A percentile compares a stretch with the other conserved stretches of the same genome.
Conservation (phyloP, 2,797 vertebrate species). For the Rallus crepitans region DNA sequence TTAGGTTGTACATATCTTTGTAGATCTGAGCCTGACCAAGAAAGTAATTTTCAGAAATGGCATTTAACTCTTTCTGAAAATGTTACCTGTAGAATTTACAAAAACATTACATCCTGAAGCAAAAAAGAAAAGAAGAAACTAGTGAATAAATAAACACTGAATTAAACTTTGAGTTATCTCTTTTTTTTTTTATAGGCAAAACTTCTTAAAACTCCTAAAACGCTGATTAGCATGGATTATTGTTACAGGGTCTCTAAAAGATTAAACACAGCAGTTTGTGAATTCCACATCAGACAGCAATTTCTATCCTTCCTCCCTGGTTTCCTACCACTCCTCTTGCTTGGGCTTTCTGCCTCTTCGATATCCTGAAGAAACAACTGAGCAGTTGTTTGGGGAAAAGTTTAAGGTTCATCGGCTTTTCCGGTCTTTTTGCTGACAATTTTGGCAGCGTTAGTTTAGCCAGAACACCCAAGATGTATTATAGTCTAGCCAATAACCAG, state of each 20-base stretch:
- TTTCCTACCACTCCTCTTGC: not conserved
- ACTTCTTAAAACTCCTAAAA: not conserved
- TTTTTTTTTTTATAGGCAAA: not conserved
- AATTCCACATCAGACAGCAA: not conserved
- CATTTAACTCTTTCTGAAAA: not conserved
- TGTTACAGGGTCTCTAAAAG: not conserved
- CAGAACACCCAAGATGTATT: conserved; percentile 65
- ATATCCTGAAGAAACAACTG: conserved; percentile 7
- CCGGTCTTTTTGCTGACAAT: conserved; percentile 48
- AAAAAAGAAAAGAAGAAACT: not conserved
- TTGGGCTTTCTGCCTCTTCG: not conserved
- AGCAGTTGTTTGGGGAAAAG: conserved; percentile 28
- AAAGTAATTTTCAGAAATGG: not conserved
- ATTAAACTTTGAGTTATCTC: not conserved
- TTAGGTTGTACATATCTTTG: not conserved
- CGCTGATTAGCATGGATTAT: not conserved
- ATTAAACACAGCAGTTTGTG: not conserved
- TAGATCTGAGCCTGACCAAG: not conserved
- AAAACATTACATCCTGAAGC: not conserved
- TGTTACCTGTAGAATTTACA: not conserved
- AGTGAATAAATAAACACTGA: not conserved
- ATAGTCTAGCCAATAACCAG: not conserved
- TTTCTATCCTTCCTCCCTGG: not conserved
- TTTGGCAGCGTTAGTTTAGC: conserved; percentile 44
- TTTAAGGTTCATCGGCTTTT: conserved; percentile 57